Evolutionary conservation across 2,113 vertebrate species (phyloP).

Genomic region (Platichthys flesus): DNA sequence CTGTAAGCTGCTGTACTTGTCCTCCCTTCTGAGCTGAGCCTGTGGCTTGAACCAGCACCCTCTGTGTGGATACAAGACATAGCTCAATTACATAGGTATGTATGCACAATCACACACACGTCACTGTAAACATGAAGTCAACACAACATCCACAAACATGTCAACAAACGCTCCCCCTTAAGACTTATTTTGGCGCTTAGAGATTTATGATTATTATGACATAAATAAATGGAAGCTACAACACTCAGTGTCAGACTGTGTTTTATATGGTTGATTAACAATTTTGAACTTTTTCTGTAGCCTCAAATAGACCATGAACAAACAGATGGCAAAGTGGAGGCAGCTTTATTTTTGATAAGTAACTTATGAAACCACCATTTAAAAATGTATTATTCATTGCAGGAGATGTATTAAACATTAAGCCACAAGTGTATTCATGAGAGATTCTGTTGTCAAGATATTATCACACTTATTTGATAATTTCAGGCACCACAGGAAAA

Average conservation of each 20-base stretch:
- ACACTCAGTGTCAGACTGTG: background rate
- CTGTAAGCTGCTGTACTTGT: slow-evolving; percentile 90
- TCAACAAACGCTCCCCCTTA: background rate
- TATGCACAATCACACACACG: slow-evolving; percentile 53
- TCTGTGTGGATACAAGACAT: slow-evolving; percentile 85
- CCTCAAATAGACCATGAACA: background rate
- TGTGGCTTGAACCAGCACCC: slow-evolving; percentile 92
- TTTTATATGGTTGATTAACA: slow-evolving; percentile 4
- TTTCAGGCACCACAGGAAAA: background rate
- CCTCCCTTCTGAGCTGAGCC: slow-evolving; percentile 91
- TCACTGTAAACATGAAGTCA: slow-evolving; percentile 35
- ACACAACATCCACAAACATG: slow-evolving; percentile 29
- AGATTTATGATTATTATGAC: background rate
- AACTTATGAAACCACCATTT: slow-evolving; percentile 18
- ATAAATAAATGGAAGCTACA: background rate
- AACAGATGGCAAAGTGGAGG: slow-evolving; percentile 16
- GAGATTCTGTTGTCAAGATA: background rate
- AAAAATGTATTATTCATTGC: background rate
- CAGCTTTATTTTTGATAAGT: slow-evolving; percentile 8
- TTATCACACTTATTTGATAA: background rate
- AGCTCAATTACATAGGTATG: slow-evolving; percentile 69
- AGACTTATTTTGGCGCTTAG: slow-evolving; percentile 1
- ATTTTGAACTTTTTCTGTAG: background rate
- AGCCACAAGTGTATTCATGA: background rate
- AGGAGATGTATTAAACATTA: background rate